A percentile compares a stretch with the other conserved stretches of the same genome.
Evolutionary conservation across 2,888 invertebrate species (phyloP).

Genomic region (Lithosia quadra): DNA sequence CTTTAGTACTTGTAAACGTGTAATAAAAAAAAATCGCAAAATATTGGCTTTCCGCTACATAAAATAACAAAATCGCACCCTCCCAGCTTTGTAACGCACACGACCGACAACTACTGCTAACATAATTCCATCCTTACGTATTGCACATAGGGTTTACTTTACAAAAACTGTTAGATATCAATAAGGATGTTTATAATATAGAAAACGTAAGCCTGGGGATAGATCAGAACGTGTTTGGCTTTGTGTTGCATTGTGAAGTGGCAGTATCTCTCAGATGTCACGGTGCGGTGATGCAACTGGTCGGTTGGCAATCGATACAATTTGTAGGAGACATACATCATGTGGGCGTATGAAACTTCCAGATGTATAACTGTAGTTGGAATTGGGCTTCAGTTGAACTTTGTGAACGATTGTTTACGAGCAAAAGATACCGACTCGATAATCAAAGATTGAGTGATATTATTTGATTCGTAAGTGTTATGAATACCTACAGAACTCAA

Average conservation of each 20-base stretch:
- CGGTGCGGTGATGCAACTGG: conserved; percentile 36
- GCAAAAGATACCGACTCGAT: not conserved
- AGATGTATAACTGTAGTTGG: not conserved
- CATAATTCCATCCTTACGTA: conserved; percentile 39
- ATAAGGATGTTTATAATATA: conserved; percentile 49
- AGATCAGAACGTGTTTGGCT: conserved; percentile 53
- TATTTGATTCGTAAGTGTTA: too few relatives aligned
- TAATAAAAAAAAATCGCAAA: not conserved
- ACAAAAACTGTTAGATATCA: conserved; percentile 26
- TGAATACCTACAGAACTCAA: too few relatives aligned
- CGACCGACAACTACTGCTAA: conserved; percentile 26
- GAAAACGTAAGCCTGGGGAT: conserved; percentile 46
- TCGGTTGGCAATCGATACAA: conserved; percentile 35
- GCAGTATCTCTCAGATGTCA: conserved; percentile 29
- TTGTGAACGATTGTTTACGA: not conserved
- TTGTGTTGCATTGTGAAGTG: conserved; percentile 46
- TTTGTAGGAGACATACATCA: conserved; percentile 20
- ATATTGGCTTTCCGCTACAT: conserved; percentile 8
- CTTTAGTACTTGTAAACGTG: too few relatives aligned
- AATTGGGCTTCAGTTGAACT: not conserved
- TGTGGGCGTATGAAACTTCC: conserved; percentile 6
- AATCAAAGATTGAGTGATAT: not conserved
- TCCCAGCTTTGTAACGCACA: conserved; percentile 36
- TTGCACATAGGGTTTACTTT: conserved; percentile 36
- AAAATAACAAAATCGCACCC: conserved; percentile 14